phyloP scores from a whole-genome alignment of 2,888 invertebrate genomes.

The Tetragonula carbonaria region DNA sequence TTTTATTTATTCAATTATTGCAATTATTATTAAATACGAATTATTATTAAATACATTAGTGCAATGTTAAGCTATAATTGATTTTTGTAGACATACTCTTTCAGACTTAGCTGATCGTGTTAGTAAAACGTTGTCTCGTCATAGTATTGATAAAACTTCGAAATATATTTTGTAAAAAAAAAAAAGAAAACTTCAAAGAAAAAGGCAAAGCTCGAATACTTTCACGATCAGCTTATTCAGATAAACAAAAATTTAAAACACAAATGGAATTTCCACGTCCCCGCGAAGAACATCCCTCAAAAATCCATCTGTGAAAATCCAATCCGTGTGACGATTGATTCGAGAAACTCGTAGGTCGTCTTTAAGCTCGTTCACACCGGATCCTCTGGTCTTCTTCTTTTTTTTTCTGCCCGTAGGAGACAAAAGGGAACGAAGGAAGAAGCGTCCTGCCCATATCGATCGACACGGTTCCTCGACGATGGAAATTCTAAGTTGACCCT shows the following conservation, averaged over 20 bases:
- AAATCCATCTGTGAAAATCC: background rate
- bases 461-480: conserved; percentile 46
- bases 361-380: conserved; percentile 27
- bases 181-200: too few relatives aligned
- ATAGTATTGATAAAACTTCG: too few relatives aligned
- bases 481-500: conserved; percentile 64
- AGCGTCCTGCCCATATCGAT: conserved; percentile 45
- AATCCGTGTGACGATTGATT: background rate
- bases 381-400: background rate
- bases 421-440: conserved; percentile 15
- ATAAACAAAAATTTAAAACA: background rate
- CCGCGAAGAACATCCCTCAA: background rate
- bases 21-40: too few relatives aligned
- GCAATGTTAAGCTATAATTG: too few relatives aligned
- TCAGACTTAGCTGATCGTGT: too few relatives aligned
- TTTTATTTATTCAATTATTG: too few relatives aligned
- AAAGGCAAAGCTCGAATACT: too few relatives aligned
- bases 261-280: background rate
- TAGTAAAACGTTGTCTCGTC: too few relatives aligned
- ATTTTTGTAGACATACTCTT: too few relatives aligned
- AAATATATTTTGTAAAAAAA: too few relatives aligned
- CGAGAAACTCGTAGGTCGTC: conserved; percentile 11
- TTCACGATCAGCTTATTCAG: too few relatives aligned
- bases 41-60: too few relatives aligned
- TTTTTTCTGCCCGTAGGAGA: background rate